Base-by-base conservation (phyloP, 2,113 vertebrate genomes). In the Gopherus flavomarginatus region DNA sequence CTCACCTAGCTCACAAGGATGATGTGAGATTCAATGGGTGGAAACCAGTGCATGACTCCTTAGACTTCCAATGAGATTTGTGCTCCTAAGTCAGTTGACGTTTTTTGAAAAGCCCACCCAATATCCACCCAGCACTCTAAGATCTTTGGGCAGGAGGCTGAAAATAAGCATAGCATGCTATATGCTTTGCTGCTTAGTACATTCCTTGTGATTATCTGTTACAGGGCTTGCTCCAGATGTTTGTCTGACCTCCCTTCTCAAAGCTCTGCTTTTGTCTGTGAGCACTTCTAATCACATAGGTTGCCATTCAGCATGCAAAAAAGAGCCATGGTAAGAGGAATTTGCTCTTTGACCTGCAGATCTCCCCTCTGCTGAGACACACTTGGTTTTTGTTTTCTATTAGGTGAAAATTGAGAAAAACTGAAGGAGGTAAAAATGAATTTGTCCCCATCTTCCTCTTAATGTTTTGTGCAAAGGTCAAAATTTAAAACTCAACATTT, bases 221-320 rank as follows among this genome's bases (percentile, higher is more conserved):
- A 96, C 95, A 95, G 96, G 95, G 94, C 85, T 96, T 92, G 95
- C 97, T 96, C 96, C 96, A 97, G 97, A 97, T 92, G 94, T 87
- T 89, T 84, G 53, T 93, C 94, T 97, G 97, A 97, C 95, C 97
- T 96, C 95, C 91, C 88, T 95, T 96, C 95, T 96, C 90, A 95
- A 96, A 95, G 93, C 93, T 97, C 89, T 83, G 93, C 96, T 93
- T 92, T 95, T 94, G 95, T 96, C 95, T 94, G 87, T 83, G 90
- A 97, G 95, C 85, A 69, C 95, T 95, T 97, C 94, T 97, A 97
- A 98, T 98, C 96, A 97, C 96, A 97, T 96, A 95, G 95, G 95
- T 90, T 97, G 96, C 96, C 95, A 96, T 96, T 90, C 94, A 95
- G 93, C 96, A 95, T 93, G 93, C 90, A 90, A 96, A 96, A 98